Percentiles rank a stretch among this genome's conserved stretches.
phyloP scores from a whole-genome alignment of 2,888 invertebrate species.

The Sesia bembeciformis region DNA sequence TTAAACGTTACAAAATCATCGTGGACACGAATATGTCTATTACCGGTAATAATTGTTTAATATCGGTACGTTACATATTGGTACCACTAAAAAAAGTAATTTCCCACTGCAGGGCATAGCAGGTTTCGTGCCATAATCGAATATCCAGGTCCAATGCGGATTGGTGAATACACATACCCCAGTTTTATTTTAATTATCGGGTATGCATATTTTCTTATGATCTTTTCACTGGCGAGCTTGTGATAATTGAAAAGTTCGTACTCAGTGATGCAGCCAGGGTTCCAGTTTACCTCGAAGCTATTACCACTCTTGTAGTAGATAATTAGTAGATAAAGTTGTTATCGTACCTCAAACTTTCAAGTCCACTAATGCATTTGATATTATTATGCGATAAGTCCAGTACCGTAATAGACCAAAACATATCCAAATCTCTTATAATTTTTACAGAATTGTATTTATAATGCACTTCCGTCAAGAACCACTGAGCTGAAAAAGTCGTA shows the following conservation, averaged over 20 bases:
- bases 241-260: too few species aligned
- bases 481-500: slow-evolving; percentile 54
- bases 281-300: too few species aligned
- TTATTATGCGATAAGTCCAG: slow-evolving; percentile 77
- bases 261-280: too few species aligned
- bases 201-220: too few species aligned
- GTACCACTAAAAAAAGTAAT: neutral
- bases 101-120: neutral
- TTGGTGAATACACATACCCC: too few species aligned
- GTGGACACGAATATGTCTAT: too few species aligned
- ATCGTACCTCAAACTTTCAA: slow-evolving; percentile 65
- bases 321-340: too few species aligned
- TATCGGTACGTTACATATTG: neutral
- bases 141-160: too few species aligned
- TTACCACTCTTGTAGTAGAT: too few species aligned
- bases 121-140: neutral
- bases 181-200: too few species aligned
- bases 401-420: slow-evolving; percentile 76
- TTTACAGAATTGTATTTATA: slow-evolving; percentile 73
- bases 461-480: slow-evolving; percentile 76
- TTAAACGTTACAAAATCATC: too few species aligned
- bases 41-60: neutral
- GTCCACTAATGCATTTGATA: slow-evolving; percentile 69
- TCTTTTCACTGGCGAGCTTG: too few species aligned
- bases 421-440: slow-evolving; percentile 64